phyloP scores from a whole-genome alignment of 2,797 vertebrate species.

The Aulostomus chinensis region DNA sequence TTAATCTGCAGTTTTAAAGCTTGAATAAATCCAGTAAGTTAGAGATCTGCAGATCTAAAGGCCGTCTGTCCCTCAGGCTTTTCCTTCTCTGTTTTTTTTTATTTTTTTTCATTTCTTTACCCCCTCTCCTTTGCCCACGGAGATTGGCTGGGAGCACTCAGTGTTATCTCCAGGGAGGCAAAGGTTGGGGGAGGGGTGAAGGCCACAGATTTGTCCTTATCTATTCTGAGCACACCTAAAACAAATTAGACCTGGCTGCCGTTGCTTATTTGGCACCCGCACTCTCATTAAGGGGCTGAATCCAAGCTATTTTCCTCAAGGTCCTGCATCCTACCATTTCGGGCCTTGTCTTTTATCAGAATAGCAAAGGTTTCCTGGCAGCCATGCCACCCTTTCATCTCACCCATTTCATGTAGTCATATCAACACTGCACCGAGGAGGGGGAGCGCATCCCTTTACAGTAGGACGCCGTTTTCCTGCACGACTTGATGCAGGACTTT shows the following conservation, averaged over 20 bases:
- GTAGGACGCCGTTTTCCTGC: slow-evolving; percentile 38
- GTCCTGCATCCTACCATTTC: slow-evolving; percentile 70
- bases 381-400: slow-evolving; percentile 67
- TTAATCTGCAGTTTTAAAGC: slow-evolving; percentile 83
- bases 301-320: slow-evolving; percentile 74
- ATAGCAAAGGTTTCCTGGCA: slow-evolving; percentile 71
- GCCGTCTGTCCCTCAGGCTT: slow-evolving; percentile 75
- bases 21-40: slow-evolving; percentile 81
- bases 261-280: slow-evolving; percentile 71
- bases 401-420: slow-evolving; percentile 65
- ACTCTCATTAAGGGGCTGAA: slow-evolving; percentile 79
- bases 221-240: slow-evolving; percentile 86
- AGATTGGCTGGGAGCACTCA: slow-evolving; percentile 80
- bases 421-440: slow-evolving; percentile 61
- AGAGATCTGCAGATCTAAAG: slow-evolving; percentile 79
- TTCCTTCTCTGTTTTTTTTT: slow-evolving; percentile 42
- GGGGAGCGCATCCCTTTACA: slow-evolving; percentile 17
- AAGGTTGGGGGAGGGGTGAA: slow-evolving; percentile 76
- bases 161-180: slow-evolving; percentile 84
- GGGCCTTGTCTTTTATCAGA: slow-evolving; percentile 72
- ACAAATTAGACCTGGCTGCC: slow-evolving; percentile 84
- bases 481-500: slow-evolving; percentile 54
- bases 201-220: slow-evolving; percentile 84
- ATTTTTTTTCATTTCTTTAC: slow-evolving; percentile 36
- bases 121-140: slow-evolving; percentile 63